Evolutionary conservation across 2,888 invertebrate species (phyloP), one percentile per base, ranked within the genome.

Genomic region (Amblyjoppa proteus): DNA sequence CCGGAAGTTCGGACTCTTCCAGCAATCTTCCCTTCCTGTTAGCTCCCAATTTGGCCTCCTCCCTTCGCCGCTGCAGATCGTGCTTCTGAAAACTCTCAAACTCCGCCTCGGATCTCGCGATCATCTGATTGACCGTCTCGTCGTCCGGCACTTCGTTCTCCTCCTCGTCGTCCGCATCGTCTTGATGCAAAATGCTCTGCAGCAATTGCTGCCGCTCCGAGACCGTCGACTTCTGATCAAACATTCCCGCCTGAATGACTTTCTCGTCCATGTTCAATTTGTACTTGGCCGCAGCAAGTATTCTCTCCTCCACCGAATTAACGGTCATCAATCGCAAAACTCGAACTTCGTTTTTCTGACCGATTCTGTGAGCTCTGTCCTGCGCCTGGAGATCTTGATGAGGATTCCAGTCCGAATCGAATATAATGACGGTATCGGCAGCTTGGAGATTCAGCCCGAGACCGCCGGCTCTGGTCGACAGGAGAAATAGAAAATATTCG

Each of bases 381-480:
- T 99, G 99, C 0, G 99, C 99, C 96, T 99, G 99, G 89, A 99
- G 96, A 96, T 99, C 99, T 96, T 99, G 99, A 95, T 99, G 99
- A 2, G 99, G 99, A 96, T 99, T 99, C 99, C 99, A 99, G 95
- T 99, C 99, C 0, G 99, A 99, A 95, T 99, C 99, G 94, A 99
- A 99, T 89, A 99, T 99, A 89, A 99, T 96, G 87, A 99, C 99
- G 28, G 99, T 99, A 94, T 99, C 99, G 4, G 99, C 99, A 83
- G 98, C 98, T 95, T 99, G 99, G 90, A 99, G 95, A 96, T 99
- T 99, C 90, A 99, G 96, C 78, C 99, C 99, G 76, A 99, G 96
- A 87, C 99, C 99, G 88, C 99, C 99, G 88, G 99, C 99, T 91
- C 99, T 96, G 3, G 99, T 99, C 41, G 99, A 99, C 89, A 99